A percentile compares a stretch with the other conserved stretches of the same genome.
Evolutionary conservation across 2,113 vertebrate species (phyloP).

Genomic region (Cyanoderma ruficeps): DNA sequence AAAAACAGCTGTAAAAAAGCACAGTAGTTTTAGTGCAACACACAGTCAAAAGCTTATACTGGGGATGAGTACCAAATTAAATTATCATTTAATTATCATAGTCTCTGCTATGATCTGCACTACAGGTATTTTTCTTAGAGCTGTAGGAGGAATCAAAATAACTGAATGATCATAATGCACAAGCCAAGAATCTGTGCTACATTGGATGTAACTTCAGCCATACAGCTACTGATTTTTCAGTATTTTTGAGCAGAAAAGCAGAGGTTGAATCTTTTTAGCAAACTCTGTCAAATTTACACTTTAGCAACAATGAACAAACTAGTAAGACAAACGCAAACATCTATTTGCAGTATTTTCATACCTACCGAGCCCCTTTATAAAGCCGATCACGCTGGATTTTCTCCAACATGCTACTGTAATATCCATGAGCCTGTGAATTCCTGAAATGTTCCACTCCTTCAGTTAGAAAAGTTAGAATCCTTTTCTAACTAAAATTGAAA

Average conservation of each 20-base stretch:
- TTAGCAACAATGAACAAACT: not conserved
- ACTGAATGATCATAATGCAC: not conserved
- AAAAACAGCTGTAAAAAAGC: not conserved
- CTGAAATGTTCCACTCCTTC: constrained; percentile 40
- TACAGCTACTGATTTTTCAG: not conserved
- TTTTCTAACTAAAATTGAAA: constrained; percentile 59
- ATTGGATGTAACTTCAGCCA: not conserved
- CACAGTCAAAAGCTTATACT: not conserved
- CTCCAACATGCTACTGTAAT: constrained; percentile 90
- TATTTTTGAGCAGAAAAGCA: not conserved
- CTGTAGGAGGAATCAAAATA: not conserved
- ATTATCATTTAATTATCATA: not conserved
- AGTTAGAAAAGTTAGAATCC: constrained; percentile 29
- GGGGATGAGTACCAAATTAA: not conserved
- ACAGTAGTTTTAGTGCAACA: not conserved
- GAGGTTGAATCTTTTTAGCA: not conserved
- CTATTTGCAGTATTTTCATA: constrained; percentile 45
- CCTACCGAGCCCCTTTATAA: constrained; percentile 96
- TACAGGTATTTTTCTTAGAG: not conserved
- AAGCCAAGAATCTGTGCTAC: not conserved
- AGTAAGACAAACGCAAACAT: not conserved
- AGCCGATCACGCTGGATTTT: constrained; percentile 89
- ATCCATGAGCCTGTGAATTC: constrained; percentile 81
- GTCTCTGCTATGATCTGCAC: not conserved
- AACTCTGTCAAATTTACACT: not conserved